A percentile compares a stretch with the other conserved stretches of the same genome.
phyloP scores from a whole-genome alignment of 2,113 vertebrate genomes.

The Callipepla squamata region DNA sequence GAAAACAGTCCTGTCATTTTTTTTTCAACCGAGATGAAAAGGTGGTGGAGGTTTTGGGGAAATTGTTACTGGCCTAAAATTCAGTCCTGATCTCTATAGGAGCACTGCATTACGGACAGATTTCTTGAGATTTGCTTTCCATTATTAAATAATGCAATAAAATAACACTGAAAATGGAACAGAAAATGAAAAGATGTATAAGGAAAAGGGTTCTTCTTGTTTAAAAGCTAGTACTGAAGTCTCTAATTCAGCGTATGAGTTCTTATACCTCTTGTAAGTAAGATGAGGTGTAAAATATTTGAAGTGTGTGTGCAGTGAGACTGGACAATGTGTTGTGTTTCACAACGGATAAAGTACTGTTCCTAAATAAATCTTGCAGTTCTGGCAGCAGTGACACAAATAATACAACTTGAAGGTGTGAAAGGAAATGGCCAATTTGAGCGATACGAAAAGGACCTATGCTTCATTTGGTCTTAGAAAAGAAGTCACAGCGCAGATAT shows the following conservation, averaged over 20 bases:
- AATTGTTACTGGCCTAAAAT: neutral
- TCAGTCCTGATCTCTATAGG: neutral
- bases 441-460: slow-evolving; percentile 59
- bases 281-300: slow-evolving; percentile 56
- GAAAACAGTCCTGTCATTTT: neutral
- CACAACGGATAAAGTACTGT: slow-evolving; percentile 63
- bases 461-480: slow-evolving; percentile 59
- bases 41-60: neutral
- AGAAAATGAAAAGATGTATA: slow-evolving; percentile 2
- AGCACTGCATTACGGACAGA: neutral
- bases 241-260: slow-evolving; percentile 1
- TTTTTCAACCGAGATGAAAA: neutral
- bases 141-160: slow-evolving; percentile 41
- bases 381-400: slow-evolving; percentile 75
- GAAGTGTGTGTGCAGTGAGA: slow-evolving; percentile 42
- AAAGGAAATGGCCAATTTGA: slow-evolving; percentile 77
- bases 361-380: slow-evolving; percentile 75
- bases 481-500: slow-evolving; percentile 54
- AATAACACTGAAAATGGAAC: slow-evolving; percentile 44
- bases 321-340: slow-evolving; percentile 54
- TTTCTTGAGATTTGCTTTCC: neutral
- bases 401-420: slow-evolving; percentile 78
- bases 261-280: slow-evolving; percentile 18
- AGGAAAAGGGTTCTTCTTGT: neutral
- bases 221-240: neutral